Conservation (phyloP, 2,113 vertebrate species). For the Zosterops japonicus region DNA sequence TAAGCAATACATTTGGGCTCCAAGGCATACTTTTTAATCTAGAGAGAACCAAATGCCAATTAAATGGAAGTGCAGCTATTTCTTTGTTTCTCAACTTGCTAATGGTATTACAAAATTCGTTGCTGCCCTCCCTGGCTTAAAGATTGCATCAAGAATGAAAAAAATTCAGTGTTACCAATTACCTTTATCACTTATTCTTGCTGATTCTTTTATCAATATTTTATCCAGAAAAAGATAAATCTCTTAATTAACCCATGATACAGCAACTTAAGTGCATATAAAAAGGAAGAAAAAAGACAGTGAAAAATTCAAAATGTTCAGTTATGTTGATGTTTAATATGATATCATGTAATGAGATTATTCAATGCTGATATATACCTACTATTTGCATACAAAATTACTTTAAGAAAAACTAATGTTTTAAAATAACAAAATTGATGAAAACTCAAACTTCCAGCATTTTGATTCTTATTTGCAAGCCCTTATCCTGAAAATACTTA, state of each 20-base stretch:
- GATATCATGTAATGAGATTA: fast-evolving
- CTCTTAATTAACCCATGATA: background rate
- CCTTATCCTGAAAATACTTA: background rate
- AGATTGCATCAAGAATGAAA: background rate
- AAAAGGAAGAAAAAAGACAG: background rate
- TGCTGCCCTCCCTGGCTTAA: background rate
- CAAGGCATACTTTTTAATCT: background rate
- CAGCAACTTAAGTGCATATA: background rate
- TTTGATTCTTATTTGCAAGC: background rate
- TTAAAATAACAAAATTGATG: background rate
- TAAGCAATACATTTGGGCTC: background rate
- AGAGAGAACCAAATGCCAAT: background rate
- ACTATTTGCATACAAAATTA: background rate
- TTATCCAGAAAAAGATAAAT: background rate
- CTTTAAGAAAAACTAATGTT: background rate
- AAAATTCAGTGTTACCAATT: background rate
- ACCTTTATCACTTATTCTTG: background rate
- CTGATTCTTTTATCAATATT: background rate
- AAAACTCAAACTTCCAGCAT: background rate
- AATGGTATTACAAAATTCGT: background rate
- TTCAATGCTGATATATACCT: background rate
- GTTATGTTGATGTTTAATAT: background rate
- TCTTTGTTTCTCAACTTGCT: background rate
- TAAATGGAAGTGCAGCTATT: background rate
- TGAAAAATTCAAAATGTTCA: background rate